Conservation (phyloP, 2,797 vertebrate species). For the Petrocephalus sullivani region DNA sequence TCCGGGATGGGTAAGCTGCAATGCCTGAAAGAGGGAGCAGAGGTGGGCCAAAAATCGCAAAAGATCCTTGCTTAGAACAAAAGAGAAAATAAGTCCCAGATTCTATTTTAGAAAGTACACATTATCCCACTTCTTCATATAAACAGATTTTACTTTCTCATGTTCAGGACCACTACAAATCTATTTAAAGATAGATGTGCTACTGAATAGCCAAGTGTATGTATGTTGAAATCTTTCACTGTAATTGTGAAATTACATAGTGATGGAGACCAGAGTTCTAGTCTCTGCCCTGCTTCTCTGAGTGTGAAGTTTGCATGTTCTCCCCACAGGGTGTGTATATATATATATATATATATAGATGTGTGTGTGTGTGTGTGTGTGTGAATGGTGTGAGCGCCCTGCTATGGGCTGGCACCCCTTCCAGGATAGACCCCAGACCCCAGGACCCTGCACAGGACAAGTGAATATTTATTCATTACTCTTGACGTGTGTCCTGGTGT, state of each 20-base stretch:
- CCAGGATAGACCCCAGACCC: background rate
- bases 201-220: background rate
- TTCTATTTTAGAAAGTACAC: background rate
- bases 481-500: background rate
- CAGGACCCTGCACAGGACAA: background rate
- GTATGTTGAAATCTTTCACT: background rate
- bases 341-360: too few species aligned
- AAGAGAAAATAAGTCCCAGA: background rate
- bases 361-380: background rate
- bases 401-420: background rate
- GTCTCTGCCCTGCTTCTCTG: background rate
- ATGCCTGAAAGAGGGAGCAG: too few species aligned
- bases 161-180: background rate
- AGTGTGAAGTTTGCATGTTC: background rate
- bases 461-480: background rate
- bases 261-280: background rate
- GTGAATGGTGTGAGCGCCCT: background rate
- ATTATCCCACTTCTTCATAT: background rate
- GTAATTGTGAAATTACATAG: background rate
- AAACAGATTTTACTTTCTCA: background rate
- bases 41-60: background rate
- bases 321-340: background rate
- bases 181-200: background rate
- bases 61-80: background rate
- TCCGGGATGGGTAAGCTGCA: background rate